A percentile compares a stretch with the other conserved stretches of the same genome.
Evolutionary conservation across 2,888 invertebrate genomes (phyloP).

Genomic region (Melinaea menophilus): DNA sequence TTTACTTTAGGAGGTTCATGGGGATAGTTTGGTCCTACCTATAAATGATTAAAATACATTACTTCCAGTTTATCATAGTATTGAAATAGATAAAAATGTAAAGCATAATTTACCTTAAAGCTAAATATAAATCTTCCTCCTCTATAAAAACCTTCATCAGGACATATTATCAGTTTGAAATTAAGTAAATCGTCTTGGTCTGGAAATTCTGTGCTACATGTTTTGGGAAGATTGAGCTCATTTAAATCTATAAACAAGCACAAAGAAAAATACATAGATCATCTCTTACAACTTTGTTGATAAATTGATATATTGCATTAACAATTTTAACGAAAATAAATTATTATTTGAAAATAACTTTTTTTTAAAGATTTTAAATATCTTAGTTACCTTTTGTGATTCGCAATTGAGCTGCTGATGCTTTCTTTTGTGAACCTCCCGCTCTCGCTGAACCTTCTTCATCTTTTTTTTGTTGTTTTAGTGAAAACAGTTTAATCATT

Average conservation of each 20-base stretch:
- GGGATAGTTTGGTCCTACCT: slow-evolving; percentile 97
- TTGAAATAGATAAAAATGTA: slow-evolving; percentile 1
- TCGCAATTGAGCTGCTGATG: slow-evolving; percentile 97
- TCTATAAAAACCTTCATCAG: slow-evolving; percentile 98
- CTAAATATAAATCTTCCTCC: slow-evolving; percentile 96
- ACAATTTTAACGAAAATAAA: not conserved
- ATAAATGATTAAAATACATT: slow-evolving; percentile 28
- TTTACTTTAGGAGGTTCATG: slow-evolving; percentile 99
- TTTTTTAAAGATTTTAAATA: slow-evolving; percentile 8
- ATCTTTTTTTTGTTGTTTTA: slow-evolving; percentile 99
- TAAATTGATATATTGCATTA: too few relatives aligned
- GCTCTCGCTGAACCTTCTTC: slow-evolving; percentile 85
- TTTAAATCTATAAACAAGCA: slow-evolving; percentile 88
- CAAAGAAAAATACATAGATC: not conserved
- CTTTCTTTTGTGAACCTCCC: slow-evolving; percentile 89
- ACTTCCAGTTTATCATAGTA: too few relatives aligned
- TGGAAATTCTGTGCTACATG: slow-evolving; percentile 96
- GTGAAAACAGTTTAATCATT: slow-evolving; percentile 99
- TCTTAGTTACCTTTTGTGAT: slow-evolving; percentile 92
- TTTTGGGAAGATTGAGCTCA: slow-evolving; percentile 97
- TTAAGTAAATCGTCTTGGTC: slow-evolving; percentile 97
- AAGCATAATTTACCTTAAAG: slow-evolving; percentile 83
- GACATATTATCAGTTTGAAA: slow-evolving; percentile 97
- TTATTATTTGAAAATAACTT: not conserved
- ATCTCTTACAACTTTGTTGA: too few relatives aligned